A percentile compares a stretch with the other conserved stretches of the same genome.
phyloP scores from a whole-genome alignment of 2,888 invertebrate species.

The Habroteleia sp. region DNA sequence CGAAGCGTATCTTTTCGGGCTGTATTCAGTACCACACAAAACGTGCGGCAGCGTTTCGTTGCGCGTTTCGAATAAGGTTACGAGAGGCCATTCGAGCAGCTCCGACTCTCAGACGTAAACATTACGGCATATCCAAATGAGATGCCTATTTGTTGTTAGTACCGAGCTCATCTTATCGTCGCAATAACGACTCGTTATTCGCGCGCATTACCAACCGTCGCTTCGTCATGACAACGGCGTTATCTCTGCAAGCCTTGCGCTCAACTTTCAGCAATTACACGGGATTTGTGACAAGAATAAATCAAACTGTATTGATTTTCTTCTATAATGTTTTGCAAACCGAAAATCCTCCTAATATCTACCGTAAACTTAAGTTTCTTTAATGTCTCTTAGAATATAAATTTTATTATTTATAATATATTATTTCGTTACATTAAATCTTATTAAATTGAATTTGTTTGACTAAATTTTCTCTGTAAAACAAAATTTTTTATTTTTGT shows the following conservation, averaged over 20 bases:
- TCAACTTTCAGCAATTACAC: too few species aligned
- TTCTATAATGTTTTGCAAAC: too few species aligned
- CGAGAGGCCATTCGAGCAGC: slow-evolving; percentile 13
- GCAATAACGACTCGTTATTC: slow-evolving; percentile 65
- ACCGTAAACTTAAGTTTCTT: too few species aligned
- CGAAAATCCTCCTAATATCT: too few species aligned
- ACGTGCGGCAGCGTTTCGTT: background rate
- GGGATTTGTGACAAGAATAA: too few species aligned
- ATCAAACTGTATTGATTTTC: too few species aligned
- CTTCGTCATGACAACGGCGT: slow-evolving; percentile 20
- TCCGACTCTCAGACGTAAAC: slow-evolving; percentile 10
- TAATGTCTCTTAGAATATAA: too few species aligned
- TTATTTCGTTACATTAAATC: too few species aligned
- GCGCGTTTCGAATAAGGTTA: slow-evolving; percentile 20
- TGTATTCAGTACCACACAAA: slow-evolving; percentile 4
- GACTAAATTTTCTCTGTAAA: too few species aligned
- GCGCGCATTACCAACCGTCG: slow-evolving; percentile 9
- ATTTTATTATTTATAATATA: too few species aligned
- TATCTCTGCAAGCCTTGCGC: slow-evolving; percentile 4
- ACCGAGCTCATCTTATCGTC: slow-evolving; percentile 65
- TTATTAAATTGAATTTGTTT: too few species aligned
- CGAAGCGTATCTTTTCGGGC: background rate
- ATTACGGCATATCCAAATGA: slow-evolving; percentile 30
- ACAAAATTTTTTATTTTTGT: too few species aligned
- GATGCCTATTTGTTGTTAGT: slow-evolving; percentile 50